Conservation (phyloP, 1,140 invertebrate genomes). For the Bilobella aurantiaca region DNA sequence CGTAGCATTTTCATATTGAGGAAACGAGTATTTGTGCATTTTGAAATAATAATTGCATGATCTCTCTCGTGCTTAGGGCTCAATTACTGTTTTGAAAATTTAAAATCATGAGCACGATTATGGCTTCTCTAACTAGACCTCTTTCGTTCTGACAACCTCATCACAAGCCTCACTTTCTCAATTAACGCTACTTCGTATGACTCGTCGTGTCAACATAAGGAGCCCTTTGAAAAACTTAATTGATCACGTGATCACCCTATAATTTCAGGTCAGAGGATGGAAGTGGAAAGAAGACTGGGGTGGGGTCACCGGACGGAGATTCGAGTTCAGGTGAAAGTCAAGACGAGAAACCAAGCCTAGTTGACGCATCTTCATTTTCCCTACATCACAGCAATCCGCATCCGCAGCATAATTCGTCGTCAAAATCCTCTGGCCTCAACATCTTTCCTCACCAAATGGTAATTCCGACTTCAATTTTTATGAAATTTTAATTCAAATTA, state of each 20-base stretch:
- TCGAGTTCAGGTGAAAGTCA: constrained; percentile 35
- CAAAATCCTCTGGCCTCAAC: constrained; percentile 14
- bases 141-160: not conserved
- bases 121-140: not conserved
- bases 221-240: no score
- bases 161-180: not conserved
- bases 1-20: no score
- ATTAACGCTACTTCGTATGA: no score
- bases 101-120: constrained; percentile 14
- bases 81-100: constrained; percentile 16
- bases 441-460: constrained; percentile 6
- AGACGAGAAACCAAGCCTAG: constrained; percentile 22
- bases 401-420: not conserved
- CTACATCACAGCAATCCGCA: constrained; percentile 8
- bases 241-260: no score
- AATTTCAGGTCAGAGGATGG: constrained; percentile 33
- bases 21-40: no score
- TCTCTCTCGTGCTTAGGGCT: no score
- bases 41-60: no score
- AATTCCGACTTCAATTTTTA: not conserved
- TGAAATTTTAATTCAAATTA: no score
- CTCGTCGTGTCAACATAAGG: no score
- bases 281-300: constrained; percentile 29
- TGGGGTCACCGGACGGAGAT: constrained; percentile 32
- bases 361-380: constrained; percentile 4